Conservation (phyloP, 2,113 vertebrate genomes). For the Colius striatus region DNA sequence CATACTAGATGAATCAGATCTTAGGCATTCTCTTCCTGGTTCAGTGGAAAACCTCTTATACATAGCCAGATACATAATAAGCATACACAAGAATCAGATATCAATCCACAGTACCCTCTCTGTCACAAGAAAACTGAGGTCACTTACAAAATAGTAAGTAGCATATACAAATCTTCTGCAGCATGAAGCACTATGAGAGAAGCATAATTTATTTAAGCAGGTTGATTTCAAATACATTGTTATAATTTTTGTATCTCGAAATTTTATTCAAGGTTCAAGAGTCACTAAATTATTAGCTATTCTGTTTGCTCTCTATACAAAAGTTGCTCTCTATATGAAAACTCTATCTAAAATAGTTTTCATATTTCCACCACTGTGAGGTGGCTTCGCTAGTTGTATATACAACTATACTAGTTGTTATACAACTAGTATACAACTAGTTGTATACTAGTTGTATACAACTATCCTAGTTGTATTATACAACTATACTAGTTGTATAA, state of each 20-base stretch:
- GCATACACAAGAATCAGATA: background rate
- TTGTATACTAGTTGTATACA: background rate
- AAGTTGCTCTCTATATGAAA: too few species aligned
- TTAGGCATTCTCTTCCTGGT: background rate
- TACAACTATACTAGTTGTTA: too few species aligned
- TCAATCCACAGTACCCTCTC: background rate
- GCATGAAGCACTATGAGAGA: background rate
- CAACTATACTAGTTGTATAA: background rate
- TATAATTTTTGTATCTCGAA: background rate
- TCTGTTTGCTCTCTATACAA: background rate
- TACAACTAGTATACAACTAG: too few species aligned
- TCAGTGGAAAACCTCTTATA: background rate
- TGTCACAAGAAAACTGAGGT: background rate
- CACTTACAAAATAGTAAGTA: background rate
- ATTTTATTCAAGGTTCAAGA: background rate
- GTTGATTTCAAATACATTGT: background rate
- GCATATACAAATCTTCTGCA: background rate
- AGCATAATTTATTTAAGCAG: background rate
- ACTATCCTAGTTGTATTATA: too few species aligned
- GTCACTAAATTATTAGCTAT: background rate
- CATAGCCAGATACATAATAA: background rate
- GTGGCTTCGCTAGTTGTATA: background rate
- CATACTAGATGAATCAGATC: background rate
- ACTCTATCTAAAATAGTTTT: background rate
- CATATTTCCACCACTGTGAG: background rate